Conservation (phyloP, 2,113 vertebrate species). For the Chloebia gouldiae region DNA sequence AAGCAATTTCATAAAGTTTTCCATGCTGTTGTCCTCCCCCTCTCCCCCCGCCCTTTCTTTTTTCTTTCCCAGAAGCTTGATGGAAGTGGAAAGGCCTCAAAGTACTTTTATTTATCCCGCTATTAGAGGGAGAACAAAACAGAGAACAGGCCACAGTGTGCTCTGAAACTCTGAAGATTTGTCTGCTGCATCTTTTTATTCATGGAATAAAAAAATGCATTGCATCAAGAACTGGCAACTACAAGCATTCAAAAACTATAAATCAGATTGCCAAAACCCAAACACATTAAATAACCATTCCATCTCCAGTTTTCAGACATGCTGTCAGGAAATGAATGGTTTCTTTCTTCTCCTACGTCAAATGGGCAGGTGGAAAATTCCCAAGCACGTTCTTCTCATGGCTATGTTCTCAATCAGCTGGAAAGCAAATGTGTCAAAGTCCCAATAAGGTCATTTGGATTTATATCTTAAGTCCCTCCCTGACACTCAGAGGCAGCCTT, state of each 20-base stretch:
- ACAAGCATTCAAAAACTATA: background rate
- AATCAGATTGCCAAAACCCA: constrained; percentile 11
- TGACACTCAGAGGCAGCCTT: background rate
- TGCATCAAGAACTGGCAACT: constrained; percentile 17
- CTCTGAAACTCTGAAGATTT: background rate
- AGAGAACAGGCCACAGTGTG: background rate
- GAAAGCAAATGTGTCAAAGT: background rate
- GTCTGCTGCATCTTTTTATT: background rate
- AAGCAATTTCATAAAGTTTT: constrained; percentile 46
- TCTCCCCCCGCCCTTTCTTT: rapidly evolving
- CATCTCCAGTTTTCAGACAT: constrained; percentile 26
- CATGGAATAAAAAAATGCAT: background rate
- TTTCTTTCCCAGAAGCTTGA: background rate
- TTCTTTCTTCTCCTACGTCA: constrained; percentile 14
- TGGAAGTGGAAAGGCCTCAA: background rate
- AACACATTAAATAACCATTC: constrained; percentile 39
- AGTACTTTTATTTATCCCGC: background rate
- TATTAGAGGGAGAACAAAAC: background rate
- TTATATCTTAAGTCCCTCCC: background rate
- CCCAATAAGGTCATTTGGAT: background rate
- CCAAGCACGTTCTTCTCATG: background rate
- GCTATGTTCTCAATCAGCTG: constrained; percentile 12
- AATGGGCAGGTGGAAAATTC: constrained; percentile 41
- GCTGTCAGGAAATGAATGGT: background rate
- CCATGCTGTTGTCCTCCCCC: background rate